Conservation (phyloP, 2,797 vertebrate genomes). For the Cuniculus paca region DNA sequence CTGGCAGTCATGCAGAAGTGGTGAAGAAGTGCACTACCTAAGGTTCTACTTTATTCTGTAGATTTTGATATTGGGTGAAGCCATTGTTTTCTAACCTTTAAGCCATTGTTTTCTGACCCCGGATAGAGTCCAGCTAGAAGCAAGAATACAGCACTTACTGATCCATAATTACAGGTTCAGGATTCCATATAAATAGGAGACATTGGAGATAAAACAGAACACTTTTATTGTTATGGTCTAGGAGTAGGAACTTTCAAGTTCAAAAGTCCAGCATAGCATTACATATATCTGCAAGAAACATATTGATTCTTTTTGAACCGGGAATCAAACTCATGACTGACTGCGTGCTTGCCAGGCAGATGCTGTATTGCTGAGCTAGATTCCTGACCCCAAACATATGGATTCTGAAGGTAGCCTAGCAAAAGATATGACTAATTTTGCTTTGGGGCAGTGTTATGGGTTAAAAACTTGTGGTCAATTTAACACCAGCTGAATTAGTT, state of each 20-base stretch:
- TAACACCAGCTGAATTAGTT: too few relatives aligned
- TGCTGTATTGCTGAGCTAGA: too few relatives aligned
- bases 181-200: neutral
- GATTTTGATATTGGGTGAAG: neutral
- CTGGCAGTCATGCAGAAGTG: rapidly evolving
- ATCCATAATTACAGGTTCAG: neutral
- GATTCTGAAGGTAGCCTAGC: neutral
- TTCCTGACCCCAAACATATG: too few relatives aligned
- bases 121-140: neutral
- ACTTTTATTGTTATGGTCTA: neutral
- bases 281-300: neutral
- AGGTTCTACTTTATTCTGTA: neutral
- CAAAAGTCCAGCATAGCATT: neutral
- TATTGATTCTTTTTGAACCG: too few relatives aligned
- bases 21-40: rapidly evolving
- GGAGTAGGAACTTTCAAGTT: neutral
- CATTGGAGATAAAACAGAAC: neutral
- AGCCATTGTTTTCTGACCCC: neutral
- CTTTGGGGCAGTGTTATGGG: too few relatives aligned
- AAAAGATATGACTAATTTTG: neutral
- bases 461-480: too few relatives aligned
- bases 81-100: neutral
- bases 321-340: too few relatives aligned
- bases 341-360: too few relatives aligned
- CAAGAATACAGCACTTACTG: neutral